Percentiles rank a stretch among this genome's conserved stretches.
Conservation (phyloP, 2,888 invertebrate genomes). For the Coenonympha glycerion region DNA sequence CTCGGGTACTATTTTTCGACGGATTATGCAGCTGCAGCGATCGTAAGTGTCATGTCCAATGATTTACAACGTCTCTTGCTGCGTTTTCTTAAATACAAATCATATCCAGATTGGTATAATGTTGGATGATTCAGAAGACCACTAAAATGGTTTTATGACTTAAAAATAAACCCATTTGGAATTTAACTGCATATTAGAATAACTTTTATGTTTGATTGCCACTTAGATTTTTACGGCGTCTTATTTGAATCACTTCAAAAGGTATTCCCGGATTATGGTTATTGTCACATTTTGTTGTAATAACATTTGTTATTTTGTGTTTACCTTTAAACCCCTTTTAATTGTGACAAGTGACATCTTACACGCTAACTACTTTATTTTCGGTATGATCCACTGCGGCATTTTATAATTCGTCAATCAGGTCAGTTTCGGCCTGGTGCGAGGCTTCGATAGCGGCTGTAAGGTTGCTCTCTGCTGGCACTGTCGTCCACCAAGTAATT, state of each 20-base stretch:
- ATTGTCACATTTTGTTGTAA: constrained; percentile 14
- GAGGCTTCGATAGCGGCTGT: no score
- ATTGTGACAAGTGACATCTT: no score
- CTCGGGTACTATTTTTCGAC: constrained; percentile 49
- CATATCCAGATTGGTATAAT: constrained; percentile 48
- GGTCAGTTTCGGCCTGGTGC: no score
- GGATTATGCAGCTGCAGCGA: constrained; percentile 51
- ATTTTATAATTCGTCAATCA: no score
- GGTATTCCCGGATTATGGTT: constrained; percentile 46
- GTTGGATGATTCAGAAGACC: constrained; percentile 54
- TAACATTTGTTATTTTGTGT: neutral
- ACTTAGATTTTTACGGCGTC: constrained; percentile 2
- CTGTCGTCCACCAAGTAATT: no score
- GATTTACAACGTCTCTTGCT: constrained; percentile 67
- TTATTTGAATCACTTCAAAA: constrained; percentile 7
- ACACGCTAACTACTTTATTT: no score
- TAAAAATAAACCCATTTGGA: constrained; percentile 68
- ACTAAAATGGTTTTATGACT: constrained; percentile 61
- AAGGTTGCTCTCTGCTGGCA: no score
- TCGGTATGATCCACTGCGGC: no score
- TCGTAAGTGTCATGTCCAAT: constrained; percentile 56
- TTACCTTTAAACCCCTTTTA: no score
- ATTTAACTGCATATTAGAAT: constrained; percentile 73
- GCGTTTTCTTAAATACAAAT: constrained; percentile 63
- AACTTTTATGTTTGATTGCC: constrained; percentile 61